Base-by-base conservation (phyloP, 2,797 vertebrate genomes). In the Jordanella pulchra region DNA sequence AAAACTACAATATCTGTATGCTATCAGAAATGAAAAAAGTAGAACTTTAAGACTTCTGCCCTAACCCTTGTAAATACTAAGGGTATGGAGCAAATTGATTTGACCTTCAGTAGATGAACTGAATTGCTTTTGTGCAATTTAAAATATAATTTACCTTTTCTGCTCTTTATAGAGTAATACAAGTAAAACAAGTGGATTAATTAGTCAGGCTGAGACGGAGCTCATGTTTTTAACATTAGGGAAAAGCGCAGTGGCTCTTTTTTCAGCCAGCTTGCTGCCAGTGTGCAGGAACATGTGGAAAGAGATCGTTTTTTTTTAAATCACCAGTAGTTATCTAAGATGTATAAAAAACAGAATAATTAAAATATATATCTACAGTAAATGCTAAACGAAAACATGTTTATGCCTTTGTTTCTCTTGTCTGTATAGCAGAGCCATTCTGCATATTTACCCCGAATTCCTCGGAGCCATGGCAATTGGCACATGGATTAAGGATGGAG, bases 371-470 rank as follows among this genome's bases (percentile, higher is more conserved):
- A 71, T 45, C 6, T 25, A 7, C 10, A 67, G 42, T 78, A 48
- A 35, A 67, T 67, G 51, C 61, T 65, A 17, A 71, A 64, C 27
- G 50, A 63, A 74, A 65, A 61, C 27, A 50, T 18, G 28, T 68
- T 47, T 55, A 81, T 69, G 63, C 14, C 18, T 14, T 35, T 45
- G 71, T 27, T 28, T 77, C 32, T 67, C 17, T 58, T 66, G 51
- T 65, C 12, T 84, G 54, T 42, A 64, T 39, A 81, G 61, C 75
- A 72, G 73, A 68, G 30, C 56, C 70, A 39, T 28, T 3, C 82
- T 78, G 82, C 85, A 84, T 86, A 85, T 91, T 91, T 91, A 83
- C 58, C 27, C 85, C 56, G 73, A 87, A 92, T 90, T 92, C 90
- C 86, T 86, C 69, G 87, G 75, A 86, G 83, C 83, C 89, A 90